Evolutionary conservation across 2,888 invertebrate species (phyloP).

Genomic region (Ennomos quercinarius): DNA sequence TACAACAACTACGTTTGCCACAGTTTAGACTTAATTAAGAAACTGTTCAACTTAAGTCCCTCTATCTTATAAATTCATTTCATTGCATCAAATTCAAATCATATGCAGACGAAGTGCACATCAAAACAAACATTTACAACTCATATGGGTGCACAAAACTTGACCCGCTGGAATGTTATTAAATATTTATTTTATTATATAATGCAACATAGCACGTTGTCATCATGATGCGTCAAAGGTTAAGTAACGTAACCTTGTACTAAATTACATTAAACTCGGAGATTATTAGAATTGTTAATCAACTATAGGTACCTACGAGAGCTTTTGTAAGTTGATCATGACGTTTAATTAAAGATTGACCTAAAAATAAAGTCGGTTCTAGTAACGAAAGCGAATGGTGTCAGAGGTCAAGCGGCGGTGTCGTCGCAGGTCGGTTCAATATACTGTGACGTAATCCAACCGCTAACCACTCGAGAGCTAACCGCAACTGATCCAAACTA

Average conservation of each 20-base stretch:
- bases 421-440: constrained; percentile 56
- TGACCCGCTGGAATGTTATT: constrained; percentile 47
- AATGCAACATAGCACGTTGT: constrained; percentile 47
- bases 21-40: too few species aligned
- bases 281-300: constrained; percentile 41
- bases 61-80: not conserved
- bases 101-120: constrained; percentile 8
- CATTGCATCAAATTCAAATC: not conserved
- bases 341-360: constrained; percentile 53
- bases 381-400: constrained; percentile 62
- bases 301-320: constrained; percentile 32
- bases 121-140: constrained; percentile 2
- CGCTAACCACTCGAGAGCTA: constrained; percentile 54
- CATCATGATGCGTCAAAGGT: constrained; percentile 49
- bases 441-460: constrained; percentile 67
- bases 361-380: constrained; percentile 56
- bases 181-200: constrained; percentile 48
- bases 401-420: constrained; percentile 67
- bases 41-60: not conserved
- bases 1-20: too few species aligned
- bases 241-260: constrained; percentile 61
- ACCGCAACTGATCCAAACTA: constrained; percentile 44
- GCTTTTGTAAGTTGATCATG: constrained; percentile 36
- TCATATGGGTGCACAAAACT: constrained; percentile 43
- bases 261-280: constrained; percentile 44